Evolutionary conservation across 2,797 vertebrate species (phyloP).

Genomic region (Notolabrus celidotus): DNA sequence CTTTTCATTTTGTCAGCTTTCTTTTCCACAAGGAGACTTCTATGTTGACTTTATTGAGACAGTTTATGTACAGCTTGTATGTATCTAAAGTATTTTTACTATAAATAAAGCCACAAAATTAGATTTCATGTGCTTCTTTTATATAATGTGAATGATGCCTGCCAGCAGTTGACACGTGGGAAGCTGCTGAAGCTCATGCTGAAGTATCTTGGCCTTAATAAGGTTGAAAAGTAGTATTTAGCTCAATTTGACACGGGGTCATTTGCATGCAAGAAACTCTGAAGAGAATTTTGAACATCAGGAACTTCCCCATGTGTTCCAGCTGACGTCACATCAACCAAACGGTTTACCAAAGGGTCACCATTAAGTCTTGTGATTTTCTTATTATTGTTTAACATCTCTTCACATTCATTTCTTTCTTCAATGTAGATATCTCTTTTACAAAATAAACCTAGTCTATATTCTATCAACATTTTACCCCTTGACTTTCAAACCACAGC

Average conservation of each 20-base stretch:
- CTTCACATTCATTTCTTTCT: no score
- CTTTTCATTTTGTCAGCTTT: conserved; percentile 51
- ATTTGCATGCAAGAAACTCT: not conserved
- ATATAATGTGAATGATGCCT: conserved; percentile 8
- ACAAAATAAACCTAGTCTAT: no score
- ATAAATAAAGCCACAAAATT: conserved; percentile 82
- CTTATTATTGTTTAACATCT: no score
- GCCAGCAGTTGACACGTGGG: not conserved
- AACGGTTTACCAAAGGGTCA: no score
- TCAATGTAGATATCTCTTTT: no score
- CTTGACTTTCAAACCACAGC: not conserved
- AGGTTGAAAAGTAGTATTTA: no score
- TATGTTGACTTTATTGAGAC: conserved; percentile 75
- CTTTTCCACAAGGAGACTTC: conserved; percentile 57
- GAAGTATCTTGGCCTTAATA: no score
- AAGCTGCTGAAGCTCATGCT: not conserved
- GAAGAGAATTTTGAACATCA: not conserved
- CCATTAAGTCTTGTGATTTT: no score
- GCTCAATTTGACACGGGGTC: not conserved
- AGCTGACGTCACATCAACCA: no score
- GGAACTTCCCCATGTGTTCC: no score
- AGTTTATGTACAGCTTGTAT: conserved; percentile 87
- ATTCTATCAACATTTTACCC: not conserved
- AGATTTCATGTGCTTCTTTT: conserved; percentile 22
- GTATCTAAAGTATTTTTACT: conserved; percentile 90